Evolutionary conservation across 1,140 invertebrate species (phyloP), one percentile per base, ranked within the genome.

Genomic region (Sycophaga agraensis): DNA sequence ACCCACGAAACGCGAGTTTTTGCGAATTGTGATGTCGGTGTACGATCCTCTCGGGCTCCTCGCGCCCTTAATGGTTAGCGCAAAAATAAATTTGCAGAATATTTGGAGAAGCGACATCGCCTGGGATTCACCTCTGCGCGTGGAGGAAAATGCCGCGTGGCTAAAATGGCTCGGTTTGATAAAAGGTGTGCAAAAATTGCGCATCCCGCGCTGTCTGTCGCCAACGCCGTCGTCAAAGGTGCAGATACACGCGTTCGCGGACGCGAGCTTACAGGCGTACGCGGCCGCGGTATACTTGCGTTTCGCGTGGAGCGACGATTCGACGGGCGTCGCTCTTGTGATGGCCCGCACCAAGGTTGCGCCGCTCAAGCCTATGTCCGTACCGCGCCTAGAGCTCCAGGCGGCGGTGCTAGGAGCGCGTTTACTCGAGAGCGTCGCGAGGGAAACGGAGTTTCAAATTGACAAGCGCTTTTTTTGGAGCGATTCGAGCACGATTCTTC

Each of bases 1-100:
- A 22, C 49, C 49, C 35, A 65, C 53, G 14, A 68, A 46, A 59
- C 60, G 39, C 37, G 63, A 50, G 46, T 31, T 42, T 51, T 45
- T 40, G 17, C 22, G 35, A 28, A 50, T 63, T 12, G 59, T 70
- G 0, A 71, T 71, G 70, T 68, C 68, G 0, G 39, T 70, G 11
- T 70, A 62, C 50, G 68, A 73, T 51, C 69, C 66, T 1, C 53
- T 70, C 14, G 67, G 71, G 8, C 46, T 68, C 45, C 54, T 70
- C 51, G 66, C 63, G 2, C 49, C 63, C 35, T 55, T 63, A 5
- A 60, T 54, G 11, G 43, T 69, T 9, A 37, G 45, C 17, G 55
- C 56, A 0, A 66, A 68, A 65, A 69, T 67, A 7, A 7, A 69
- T n/a, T 39, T 66, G 5, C 67, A 72, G 61, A 45, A 64, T 9